A percentile compares a stretch with the other conserved stretches of the same genome.
phyloP scores from a whole-genome alignment of 2,888 invertebrate species.

The Campoplex capitator region DNA sequence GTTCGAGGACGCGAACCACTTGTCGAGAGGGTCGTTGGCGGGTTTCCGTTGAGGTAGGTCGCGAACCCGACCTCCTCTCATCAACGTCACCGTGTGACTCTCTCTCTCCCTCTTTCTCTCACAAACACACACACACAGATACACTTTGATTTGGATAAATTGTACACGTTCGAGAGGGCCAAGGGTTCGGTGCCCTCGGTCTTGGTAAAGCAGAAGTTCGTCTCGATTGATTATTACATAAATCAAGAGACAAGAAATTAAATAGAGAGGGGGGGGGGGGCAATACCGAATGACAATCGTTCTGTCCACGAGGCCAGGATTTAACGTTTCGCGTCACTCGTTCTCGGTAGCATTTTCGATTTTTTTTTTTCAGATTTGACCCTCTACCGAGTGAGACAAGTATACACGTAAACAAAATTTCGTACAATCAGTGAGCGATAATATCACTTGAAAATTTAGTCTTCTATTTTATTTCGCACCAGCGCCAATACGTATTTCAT shows the following conservation, averaged over 20 bases:
- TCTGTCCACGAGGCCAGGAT: neutral
- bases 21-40: constrained; percentile 66
- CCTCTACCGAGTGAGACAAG: neutral
- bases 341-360: neutral
- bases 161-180: neutral
- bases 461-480: neutral
- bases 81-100: constrained; percentile 48
- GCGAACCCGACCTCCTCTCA: constrained; percentile 49
- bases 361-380: neutral
- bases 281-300: neutral
- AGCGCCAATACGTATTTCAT: neutral
- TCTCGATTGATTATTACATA: neutral
- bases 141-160: constrained; percentile 6
- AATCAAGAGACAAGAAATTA: neutral
- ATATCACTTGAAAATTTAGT: neutral
- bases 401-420: too few species aligned
- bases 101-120: constrained; percentile 14
- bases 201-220: neutral
- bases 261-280: neutral
- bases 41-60: constrained; percentile 73
- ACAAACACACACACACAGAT: too few species aligned
- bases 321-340: neutral
- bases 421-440: too few species aligned
- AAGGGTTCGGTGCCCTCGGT: constrained; percentile 19
- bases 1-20: constrained; percentile 65